A percentile compares a stretch with the other conserved stretches of the same genome.
phyloP scores from a whole-genome alignment of 1,140 invertebrate genomes.

The Euschistus heros region DNA sequence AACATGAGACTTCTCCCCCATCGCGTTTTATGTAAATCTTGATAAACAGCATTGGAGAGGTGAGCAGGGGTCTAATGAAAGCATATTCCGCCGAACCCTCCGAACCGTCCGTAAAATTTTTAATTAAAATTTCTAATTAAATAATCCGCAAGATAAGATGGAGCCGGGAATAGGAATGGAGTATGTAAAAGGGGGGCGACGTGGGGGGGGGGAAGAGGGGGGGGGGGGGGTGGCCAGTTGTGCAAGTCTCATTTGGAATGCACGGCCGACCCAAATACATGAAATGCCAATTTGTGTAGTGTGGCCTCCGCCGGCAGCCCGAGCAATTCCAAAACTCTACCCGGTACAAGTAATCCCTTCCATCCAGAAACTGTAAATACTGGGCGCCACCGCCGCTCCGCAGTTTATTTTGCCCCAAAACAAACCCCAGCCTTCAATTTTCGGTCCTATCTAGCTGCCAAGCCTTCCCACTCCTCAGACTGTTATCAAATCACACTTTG shows the following conservation, averaged over 20 bases:
- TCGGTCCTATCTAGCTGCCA: neutral
- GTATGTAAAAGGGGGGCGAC: slow-evolving; percentile 4
- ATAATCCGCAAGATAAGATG: slow-evolving; percentile 14
- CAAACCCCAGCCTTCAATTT: slow-evolving; percentile 16
- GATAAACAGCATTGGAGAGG: no score
- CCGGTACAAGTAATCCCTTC: slow-evolving; percentile 15
- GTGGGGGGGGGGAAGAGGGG: neutral
- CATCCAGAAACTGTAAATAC: slow-evolving; percentile 16
- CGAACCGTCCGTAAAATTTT: neutral
- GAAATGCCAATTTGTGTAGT: slow-evolving; percentile 17
- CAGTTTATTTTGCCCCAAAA: slow-evolving; percentile 13
- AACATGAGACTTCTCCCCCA: no score
- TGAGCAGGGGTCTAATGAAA: no score
- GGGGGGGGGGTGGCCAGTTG: neutral
- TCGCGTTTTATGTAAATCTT: no score
- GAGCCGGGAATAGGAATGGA: slow-evolving; percentile 13
- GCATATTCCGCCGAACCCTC: no score
- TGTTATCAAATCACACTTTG: no score
- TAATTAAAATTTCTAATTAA: slow-evolving; percentile 18
- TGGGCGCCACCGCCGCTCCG: neutral
- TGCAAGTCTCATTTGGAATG: slow-evolving; percentile 17
- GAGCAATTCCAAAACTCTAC: slow-evolving; percentile 11
- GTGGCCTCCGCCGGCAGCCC: neutral
- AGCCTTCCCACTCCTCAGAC: no score
- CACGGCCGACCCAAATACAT: slow-evolving; percentile 16